A percentile compares a stretch with the other conserved stretches of the same genome.
phyloP scores from a whole-genome alignment of 2,888 invertebrate genomes.

The Acanthoscelides obtectus region DNA sequence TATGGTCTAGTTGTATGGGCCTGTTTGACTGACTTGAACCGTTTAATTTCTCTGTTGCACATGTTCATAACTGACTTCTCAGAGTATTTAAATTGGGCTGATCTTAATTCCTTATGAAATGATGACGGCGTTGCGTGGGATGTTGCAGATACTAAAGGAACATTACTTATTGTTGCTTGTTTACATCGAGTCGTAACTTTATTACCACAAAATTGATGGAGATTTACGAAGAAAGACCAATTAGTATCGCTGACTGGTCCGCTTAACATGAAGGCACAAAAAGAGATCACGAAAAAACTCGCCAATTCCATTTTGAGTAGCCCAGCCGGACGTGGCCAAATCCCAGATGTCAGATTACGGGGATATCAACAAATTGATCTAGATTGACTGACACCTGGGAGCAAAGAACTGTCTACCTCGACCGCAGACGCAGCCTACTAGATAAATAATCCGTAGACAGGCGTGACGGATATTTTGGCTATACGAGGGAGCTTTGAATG shows the following conservation, averaged over 20 bases:
- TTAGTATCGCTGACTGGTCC: background rate
- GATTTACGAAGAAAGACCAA: background rate
- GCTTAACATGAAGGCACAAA: background rate
- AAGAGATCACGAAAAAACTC: background rate
- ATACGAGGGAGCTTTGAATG: background rate
- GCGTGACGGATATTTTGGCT: background rate
- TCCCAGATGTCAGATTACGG: background rate
- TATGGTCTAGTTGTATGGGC: too few relatives aligned
- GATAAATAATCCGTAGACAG: background rate
- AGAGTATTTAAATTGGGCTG: too few relatives aligned
- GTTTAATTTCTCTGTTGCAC: too few relatives aligned
- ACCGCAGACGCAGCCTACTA: background rate
- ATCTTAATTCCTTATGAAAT: too few relatives aligned
- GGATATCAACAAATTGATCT: background rate
- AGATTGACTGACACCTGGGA: background rate
- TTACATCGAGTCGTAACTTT: too few relatives aligned
- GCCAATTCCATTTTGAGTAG: background rate
- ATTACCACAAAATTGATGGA: background rate
- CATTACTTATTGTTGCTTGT: too few relatives aligned
- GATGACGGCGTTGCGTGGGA: too few relatives aligned
- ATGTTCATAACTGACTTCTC: too few relatives aligned
- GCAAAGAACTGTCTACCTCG: background rate
- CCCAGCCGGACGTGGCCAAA: background rate
- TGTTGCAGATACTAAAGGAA: too few relatives aligned
- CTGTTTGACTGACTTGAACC: too few relatives aligned